Evolutionary conservation across 2,113 vertebrate genomes (phyloP).

Genomic region (Bubalus kerabau): DNA sequence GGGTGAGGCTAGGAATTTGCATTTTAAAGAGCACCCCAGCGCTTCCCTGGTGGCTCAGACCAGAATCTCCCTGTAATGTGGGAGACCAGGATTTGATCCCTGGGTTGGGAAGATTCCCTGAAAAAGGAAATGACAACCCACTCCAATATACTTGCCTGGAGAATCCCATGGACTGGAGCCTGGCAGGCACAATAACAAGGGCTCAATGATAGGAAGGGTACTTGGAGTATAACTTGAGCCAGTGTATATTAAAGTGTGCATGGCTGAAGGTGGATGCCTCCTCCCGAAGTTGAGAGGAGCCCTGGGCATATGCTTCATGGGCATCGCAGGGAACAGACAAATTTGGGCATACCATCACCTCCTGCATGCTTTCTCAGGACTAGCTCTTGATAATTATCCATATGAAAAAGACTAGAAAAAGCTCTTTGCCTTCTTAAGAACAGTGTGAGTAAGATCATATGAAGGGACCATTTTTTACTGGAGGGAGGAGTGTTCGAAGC

Average conservation of each 20-base stretch:
- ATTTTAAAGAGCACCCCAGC: neutral
- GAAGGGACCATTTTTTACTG: neutral
- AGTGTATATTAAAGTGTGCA: too few relatives aligned
- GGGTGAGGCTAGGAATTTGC: neutral
- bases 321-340: neutral
- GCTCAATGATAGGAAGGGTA: neutral
- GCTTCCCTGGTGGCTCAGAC: neutral
- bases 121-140: neutral
- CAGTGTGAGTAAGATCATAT: neutral
- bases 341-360: accelerated
- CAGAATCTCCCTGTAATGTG: neutral
- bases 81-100: neutral
- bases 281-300: neutral
- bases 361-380: neutral
- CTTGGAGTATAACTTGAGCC: neutral
- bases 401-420: neutral
- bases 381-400: neutral
- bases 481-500: neutral
- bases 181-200: neutral
- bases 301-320: too few relatives aligned
- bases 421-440: neutral
- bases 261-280: neutral
- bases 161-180: neutral
- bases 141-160: neutral
- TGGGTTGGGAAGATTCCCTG: neutral